A percentile compares a stretch with the other conserved stretches of the same genome.
phyloP scores from a whole-genome alignment of 2,888 invertebrate genomes.

The Lasioglossum pauxillum region DNA sequence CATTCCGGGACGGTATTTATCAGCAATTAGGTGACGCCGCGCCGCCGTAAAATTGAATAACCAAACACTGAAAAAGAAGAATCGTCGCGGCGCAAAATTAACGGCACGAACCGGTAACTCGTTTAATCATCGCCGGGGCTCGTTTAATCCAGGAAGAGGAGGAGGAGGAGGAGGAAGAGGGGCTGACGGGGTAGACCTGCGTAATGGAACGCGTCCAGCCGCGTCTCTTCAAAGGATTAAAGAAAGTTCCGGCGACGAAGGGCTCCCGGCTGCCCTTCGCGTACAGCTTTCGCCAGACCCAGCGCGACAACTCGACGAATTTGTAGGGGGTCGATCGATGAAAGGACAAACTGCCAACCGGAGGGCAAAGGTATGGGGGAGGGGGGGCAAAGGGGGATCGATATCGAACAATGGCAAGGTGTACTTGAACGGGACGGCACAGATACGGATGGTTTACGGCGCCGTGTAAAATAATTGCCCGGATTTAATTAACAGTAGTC shows the following conservation, averaged over 20 bases:
- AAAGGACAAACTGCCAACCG: background rate
- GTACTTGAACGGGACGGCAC: constrained; percentile 30
- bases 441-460: constrained; percentile 66
- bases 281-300: background rate
- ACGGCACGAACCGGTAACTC: constrained; percentile 34
- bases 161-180: constrained; percentile 9
- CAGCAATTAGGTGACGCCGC: background rate
- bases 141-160: constrained; percentile 38
- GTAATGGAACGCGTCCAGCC: constrained; percentile 42
- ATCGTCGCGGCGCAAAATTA: constrained; percentile 4
- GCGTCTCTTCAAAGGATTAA: constrained; percentile 44
- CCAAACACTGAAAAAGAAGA: background rate
- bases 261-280: constrained; percentile 3
- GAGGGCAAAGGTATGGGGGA: too few species aligned
- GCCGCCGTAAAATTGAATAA: constrained; percentile 4
- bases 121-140: constrained; percentile 44
- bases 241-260: constrained; percentile 39
- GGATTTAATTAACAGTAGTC: constrained; percentile 73
- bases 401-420: constrained; percentile 56
- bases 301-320: constrained; percentile 26
- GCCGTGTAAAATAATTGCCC: constrained; percentile 69
- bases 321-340: constrained; percentile 27
- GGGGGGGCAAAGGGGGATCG: constrained; percentile 36
- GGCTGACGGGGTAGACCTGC: background rate
- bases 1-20: background rate